Conservation (phyloP, 2,888 invertebrate species). For the Dasypogon diadema region DNA sequence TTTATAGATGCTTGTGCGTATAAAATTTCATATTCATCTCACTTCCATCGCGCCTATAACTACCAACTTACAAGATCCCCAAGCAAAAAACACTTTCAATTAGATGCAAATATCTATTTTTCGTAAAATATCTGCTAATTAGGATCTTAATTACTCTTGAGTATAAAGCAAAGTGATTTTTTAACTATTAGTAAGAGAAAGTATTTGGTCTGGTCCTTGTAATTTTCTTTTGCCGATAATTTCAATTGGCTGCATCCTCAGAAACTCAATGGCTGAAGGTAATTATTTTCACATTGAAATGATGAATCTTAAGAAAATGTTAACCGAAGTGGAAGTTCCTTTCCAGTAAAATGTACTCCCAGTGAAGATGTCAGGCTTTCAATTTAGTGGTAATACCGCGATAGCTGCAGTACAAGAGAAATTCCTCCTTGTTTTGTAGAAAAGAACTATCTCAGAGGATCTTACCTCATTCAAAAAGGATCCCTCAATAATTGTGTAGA, state of each 20-base stretch:
- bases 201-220: slow-evolving; percentile 8
- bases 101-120: background rate
- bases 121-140: background rate
- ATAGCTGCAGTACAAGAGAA: background rate
- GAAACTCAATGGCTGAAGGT: slow-evolving; percentile 25
- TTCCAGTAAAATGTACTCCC: background rate
- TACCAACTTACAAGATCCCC: no score
- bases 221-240: slow-evolving; percentile 3
- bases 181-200: slow-evolving; percentile 10
- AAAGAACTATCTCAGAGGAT: slow-evolving; percentile 20
- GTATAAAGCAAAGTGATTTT: slow-evolving; percentile 18
- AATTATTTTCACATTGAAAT: slow-evolving; percentile 31
- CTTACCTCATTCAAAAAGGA: slow-evolving; percentile 31
- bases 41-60: no score
- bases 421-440: background rate
- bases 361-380: background rate
- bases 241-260: background rate
- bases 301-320: slow-evolving; percentile 28
- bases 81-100: no score
- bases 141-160: background rate
- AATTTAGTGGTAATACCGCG: background rate
- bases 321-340: slow-evolving; percentile 22
- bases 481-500: slow-evolving; percentile 29
- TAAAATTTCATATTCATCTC: no score
- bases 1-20: no score